These are phyloP conservation scores for Desmophyllum pertusum DNA, from an alignment of 92 coral and sea anemone species.

Conservation along the genomic window DNA sequence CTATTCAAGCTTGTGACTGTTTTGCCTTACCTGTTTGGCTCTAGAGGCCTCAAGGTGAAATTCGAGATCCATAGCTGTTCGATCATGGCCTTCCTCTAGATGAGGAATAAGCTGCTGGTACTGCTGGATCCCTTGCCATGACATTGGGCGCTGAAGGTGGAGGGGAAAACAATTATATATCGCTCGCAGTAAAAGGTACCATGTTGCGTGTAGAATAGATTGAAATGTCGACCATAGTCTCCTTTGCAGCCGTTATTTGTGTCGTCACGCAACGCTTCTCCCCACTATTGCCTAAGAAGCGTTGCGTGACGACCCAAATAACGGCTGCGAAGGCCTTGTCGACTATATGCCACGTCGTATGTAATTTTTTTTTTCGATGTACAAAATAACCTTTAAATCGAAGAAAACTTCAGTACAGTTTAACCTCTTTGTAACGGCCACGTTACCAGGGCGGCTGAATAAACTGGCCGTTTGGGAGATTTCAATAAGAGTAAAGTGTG, in stretches of 20 bases:
- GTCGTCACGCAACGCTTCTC: too few relatives aligned
- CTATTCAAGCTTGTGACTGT: neutral
- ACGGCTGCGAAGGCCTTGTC: too few relatives aligned
- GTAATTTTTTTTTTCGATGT: too few relatives aligned
- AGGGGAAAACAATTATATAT: neutral
- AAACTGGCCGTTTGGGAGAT: too few relatives aligned
- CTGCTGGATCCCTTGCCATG: conserved; percentile 98
- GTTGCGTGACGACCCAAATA: too few relatives aligned
- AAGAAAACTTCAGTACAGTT: too few relatives aligned
- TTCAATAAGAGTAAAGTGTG: too few relatives aligned
- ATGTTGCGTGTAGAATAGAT: neutral
- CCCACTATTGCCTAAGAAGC: too few relatives aligned
- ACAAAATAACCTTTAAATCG: too few relatives aligned
- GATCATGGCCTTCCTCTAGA: conserved; percentile 22
- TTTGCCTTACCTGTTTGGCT: conserved; percentile 83
- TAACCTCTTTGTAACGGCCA: too few relatives aligned
- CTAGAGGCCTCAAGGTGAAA: conserved; percentile 80
- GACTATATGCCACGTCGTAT: too few relatives aligned
- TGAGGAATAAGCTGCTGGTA: conserved; percentile 68
- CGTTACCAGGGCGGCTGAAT: too few relatives aligned
- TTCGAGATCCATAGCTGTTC: conserved; percentile 75
- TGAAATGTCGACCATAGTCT: neutral
- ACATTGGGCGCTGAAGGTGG: conserved; percentile 85
- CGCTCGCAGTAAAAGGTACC: neutral
- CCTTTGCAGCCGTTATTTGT: neutral